These are phyloP conservation scores for Neocloeon triangulifer DNA, from an alignment of 1,140 invertebrate species.

Conservation along the genomic window DNA sequence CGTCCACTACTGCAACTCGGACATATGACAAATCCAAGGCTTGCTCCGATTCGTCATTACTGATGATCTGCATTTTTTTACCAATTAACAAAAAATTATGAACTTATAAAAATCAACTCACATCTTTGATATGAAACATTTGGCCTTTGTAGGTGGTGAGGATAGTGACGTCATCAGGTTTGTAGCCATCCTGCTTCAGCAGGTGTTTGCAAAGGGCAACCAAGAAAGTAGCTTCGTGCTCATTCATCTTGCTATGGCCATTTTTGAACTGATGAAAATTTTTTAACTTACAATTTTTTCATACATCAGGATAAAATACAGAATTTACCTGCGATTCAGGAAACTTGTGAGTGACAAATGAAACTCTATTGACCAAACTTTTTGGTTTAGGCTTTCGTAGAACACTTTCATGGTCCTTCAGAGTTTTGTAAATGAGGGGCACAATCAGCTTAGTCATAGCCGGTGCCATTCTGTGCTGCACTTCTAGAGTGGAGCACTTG, in stretches of 20 bases:
- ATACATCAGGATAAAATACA: too few species aligned
- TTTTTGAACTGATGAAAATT: constrained; percentile 24
- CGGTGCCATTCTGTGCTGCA: constrained; percentile 43
- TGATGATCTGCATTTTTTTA: too few species aligned
- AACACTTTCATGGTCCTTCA: constrained; percentile 29
- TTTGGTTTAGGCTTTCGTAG: constrained; percentile 20
- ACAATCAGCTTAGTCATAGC: constrained; percentile 32
- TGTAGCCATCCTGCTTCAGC: constrained; percentile 31
- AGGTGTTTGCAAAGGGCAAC: constrained; percentile 31
- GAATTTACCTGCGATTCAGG: too few species aligned
- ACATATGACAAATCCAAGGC: constrained; percentile 17
- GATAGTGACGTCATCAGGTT: constrained; percentile 33
- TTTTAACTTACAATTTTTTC: too few species aligned
- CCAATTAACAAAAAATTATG: too few species aligned
- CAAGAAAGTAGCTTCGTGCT: constrained; percentile 30
- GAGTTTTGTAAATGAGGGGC: constrained; percentile 31
- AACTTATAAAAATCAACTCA: too few species aligned
- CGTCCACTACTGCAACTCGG: constrained; percentile 19
- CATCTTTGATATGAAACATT: constrained; percentile 12
- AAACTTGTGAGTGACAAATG: constrained; percentile 37
- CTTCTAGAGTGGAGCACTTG: constrained; percentile 22
- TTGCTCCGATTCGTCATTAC: too few species aligned
- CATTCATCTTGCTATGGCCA: constrained; percentile 27
- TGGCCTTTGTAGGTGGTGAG: constrained; percentile 40
- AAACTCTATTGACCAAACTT: constrained; percentile 28